Conservation (phyloP, 1,140 invertebrate genomes). For the Drosophila grimshawi region DNA sequence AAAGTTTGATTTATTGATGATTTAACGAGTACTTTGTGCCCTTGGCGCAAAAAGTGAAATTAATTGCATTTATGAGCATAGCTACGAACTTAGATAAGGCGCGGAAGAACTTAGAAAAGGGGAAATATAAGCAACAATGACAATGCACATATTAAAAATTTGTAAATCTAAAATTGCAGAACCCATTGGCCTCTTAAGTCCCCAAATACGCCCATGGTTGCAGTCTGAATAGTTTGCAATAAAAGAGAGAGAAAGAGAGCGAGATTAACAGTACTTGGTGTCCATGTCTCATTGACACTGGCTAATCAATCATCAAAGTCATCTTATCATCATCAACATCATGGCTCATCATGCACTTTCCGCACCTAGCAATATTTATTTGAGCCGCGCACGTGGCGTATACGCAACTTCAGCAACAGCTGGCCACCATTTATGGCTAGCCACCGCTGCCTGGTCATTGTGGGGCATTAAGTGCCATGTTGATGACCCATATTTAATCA, state of each 20-base stretch:
- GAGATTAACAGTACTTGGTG: neutral
- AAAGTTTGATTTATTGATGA: neutral
- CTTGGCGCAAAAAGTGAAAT: neutral
- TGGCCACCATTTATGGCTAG: slow-evolving; percentile 56
- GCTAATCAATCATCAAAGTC: slow-evolving; percentile 12
- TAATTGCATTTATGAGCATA: neutral
- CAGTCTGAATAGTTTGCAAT: neutral
- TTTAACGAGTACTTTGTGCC: neutral
- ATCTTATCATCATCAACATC: neutral
- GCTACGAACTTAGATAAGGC: no score
- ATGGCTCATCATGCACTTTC: slow-evolving; percentile 7
- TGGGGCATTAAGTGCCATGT: slow-evolving; percentile 40
- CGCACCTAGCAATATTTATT: slow-evolving; percentile 5
- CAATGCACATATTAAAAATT: no score
- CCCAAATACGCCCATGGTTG: neutral
- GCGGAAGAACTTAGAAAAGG: no score
- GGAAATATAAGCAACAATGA: no score
- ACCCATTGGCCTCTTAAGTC: no score
- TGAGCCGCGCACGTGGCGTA: slow-evolving; percentile 33
- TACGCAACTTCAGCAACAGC: slow-evolving; percentile 55
- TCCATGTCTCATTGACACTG: neutral
- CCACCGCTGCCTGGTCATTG: slow-evolving; percentile 39
- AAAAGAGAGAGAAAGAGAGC: neutral
- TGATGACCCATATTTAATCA: slow-evolving; percentile 77
- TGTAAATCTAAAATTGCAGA: no score